phyloP scores from a whole-genome alignment of 2,113 vertebrate genomes.

The Phylloscopus trochilus region DNA sequence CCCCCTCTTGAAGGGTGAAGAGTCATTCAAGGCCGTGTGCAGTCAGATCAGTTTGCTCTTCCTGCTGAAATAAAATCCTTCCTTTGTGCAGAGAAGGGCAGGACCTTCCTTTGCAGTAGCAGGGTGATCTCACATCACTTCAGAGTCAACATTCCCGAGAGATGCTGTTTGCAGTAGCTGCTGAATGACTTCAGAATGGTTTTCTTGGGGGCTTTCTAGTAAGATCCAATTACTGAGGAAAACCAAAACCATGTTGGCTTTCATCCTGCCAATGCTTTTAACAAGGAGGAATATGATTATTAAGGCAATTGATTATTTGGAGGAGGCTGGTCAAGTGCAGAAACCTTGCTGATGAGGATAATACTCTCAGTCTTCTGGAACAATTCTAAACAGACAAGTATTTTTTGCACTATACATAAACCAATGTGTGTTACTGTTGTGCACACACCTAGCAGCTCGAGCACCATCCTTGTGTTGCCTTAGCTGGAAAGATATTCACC shows the following conservation, averaged over 20 bases:
- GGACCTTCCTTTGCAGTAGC: neutral
- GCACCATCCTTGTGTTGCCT: neutral
- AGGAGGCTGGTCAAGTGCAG: neutral
- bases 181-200: neutral
- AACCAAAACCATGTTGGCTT: neutral
- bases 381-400: neutral
- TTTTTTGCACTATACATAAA: neutral
- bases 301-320: neutral
- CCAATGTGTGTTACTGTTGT: neutral
- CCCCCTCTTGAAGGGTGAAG: neutral
- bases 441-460: neutral
- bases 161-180: neutral
- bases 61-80: neutral
- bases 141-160: neutral
- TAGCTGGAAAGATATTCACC: neutral
- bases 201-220: neutral
- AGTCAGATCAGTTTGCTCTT: neutral
- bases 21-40: neutral
- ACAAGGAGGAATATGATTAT: neutral
- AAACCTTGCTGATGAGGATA: neutral
- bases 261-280: neutral
- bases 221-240: neutral
- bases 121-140: neutral
- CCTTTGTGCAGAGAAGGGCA: neutral
- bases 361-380: neutral